Conservation (phyloP, 2,113 vertebrate species). For the Triplophysa dalaica region DNA sequence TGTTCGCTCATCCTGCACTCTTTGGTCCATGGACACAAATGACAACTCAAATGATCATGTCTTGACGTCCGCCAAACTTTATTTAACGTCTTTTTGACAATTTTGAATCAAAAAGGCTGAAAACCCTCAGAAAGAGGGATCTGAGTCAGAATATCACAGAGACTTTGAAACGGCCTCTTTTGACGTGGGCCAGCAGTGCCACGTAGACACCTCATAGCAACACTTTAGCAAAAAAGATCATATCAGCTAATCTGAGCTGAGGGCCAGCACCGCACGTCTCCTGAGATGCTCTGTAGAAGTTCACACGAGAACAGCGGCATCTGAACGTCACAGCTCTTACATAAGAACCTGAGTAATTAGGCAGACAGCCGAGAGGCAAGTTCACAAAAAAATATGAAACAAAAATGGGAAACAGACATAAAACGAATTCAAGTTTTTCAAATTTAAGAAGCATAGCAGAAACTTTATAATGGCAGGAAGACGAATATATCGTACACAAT, state of each 20-base stretch:
- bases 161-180: too few species aligned
- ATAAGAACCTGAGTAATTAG: slow-evolving; percentile 38
- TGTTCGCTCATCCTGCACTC: background rate
- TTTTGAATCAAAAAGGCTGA: too few species aligned
- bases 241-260: slow-evolving; percentile 42
- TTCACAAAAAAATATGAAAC: slow-evolving; percentile 2
- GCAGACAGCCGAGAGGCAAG: slow-evolving; percentile 4
- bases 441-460: too few species aligned
- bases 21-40: slow-evolving; percentile 36
- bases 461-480: too few species aligned
- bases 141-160: too few species aligned
- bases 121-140: too few species aligned
- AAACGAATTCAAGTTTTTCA: background rate
- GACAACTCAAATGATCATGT: background rate
- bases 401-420: background rate
- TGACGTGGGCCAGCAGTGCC: too few species aligned
- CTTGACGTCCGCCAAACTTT: background rate
- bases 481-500: too few species aligned
- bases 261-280: slow-evolving; percentile 15
- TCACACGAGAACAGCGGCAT: slow-evolving; percentile 12
- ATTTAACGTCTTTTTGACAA: too few species aligned
- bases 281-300: slow-evolving; percentile 14
- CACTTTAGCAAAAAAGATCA: background rate
- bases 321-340: slow-evolving; percentile 12
- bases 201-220: too few species aligned